Evolutionary conservation across 1,140 invertebrate genomes (phyloP).

Genomic region (Belonocnema kinseyi): DNA sequence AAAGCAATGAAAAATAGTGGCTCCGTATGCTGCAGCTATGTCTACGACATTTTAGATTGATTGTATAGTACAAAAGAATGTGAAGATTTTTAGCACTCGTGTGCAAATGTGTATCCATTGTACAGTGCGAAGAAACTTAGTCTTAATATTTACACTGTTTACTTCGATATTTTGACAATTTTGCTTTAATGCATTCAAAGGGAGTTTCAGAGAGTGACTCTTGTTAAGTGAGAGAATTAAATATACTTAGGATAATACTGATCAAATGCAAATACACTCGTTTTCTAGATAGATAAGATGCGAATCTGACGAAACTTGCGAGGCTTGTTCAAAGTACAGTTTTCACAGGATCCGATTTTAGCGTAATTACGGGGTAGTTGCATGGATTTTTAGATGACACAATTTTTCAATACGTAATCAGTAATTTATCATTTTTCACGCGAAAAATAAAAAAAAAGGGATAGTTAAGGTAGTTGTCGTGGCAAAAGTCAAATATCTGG

Average conservation of each 20-base stretch:
- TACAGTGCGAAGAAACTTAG: slow-evolving; percentile 21
- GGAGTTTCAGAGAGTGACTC: not conserved
- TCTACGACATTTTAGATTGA: slow-evolving; percentile 41
- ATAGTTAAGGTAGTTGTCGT: too few species aligned
- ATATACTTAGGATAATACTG: slow-evolving; percentile 7
- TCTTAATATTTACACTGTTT: slow-evolving; percentile 32
- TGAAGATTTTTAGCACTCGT: slow-evolving; percentile 40
- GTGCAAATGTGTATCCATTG: slow-evolving; percentile 30
- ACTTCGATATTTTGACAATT: slow-evolving; percentile 4
- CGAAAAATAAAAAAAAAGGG: too few species aligned
- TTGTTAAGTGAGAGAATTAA: slow-evolving; percentile 24
- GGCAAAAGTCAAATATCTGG: too few species aligned
- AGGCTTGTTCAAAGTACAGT: not conserved
- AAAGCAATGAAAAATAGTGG: slow-evolving; percentile 10
- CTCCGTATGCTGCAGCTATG: slow-evolving; percentile 38
- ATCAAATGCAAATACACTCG: slow-evolving; percentile 5
- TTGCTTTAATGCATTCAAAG: slow-evolving; percentile 9
- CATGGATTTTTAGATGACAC: too few species aligned
- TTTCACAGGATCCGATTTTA: not conserved
- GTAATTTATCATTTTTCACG: too few species aligned
- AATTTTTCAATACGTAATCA: too few species aligned
- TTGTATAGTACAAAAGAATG: slow-evolving; percentile 59
- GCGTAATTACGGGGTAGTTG: not conserved
- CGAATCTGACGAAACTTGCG: not conserved
- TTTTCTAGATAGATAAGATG: too few species aligned